Percentiles rank a stretch among this genome's conserved stretches.
These are phyloP conservation scores for Drosophila eugracilis DNA, from an alignment of 1,140 invertebrate genomes.

Conservation along the genomic window DNA sequence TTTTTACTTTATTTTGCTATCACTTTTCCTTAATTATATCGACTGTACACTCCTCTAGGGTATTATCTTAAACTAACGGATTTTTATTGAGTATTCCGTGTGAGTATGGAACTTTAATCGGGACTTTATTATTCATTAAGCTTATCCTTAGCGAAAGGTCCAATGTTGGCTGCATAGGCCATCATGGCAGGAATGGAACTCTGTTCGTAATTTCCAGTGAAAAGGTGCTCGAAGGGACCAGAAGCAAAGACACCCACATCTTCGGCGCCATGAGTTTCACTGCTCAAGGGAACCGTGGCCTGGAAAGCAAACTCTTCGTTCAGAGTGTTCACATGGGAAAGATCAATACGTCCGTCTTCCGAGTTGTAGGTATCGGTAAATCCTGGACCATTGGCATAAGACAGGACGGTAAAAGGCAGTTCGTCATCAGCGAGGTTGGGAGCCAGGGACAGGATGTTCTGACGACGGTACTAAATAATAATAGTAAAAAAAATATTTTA, in stretches of 20 bases:
- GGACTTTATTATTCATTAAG: conserved; percentile 30
- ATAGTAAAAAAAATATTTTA: neutral
- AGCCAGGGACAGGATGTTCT: conserved; percentile 87
- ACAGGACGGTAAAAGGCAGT: conserved; percentile 89
- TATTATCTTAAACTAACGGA: conserved; percentile 4
- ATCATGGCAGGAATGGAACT: conserved; percentile 88
- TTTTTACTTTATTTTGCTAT: neutral
- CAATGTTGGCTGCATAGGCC: conserved; percentile 86
- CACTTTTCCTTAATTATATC: neutral
- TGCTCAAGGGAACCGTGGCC: conserved; percentile 85
- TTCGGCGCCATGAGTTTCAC: conserved; percentile 89
- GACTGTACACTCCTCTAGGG: neutral
- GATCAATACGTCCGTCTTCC: conserved; percentile 48
- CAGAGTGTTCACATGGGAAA: conserved; percentile 47
- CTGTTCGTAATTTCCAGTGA: conserved; percentile 88
- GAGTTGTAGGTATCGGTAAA: conserved; percentile 75
- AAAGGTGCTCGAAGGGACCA: conserved; percentile 88
- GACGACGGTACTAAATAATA: conserved; percentile 85
- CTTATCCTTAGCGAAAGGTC: conserved; percentile 68
- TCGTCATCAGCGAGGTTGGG: conserved; percentile 82
- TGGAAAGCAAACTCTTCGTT: conserved; percentile 82
- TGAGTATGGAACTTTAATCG: conserved; percentile 19
- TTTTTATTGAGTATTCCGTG: conserved; percentile 33
- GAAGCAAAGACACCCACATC: conserved; percentile 88
- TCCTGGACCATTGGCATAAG: conserved; percentile 90